These are phyloP conservation scores for Pteronura brasiliensis DNA, from an alignment of 2,113 vertebrate species.

Conservation along the genomic window DNA sequence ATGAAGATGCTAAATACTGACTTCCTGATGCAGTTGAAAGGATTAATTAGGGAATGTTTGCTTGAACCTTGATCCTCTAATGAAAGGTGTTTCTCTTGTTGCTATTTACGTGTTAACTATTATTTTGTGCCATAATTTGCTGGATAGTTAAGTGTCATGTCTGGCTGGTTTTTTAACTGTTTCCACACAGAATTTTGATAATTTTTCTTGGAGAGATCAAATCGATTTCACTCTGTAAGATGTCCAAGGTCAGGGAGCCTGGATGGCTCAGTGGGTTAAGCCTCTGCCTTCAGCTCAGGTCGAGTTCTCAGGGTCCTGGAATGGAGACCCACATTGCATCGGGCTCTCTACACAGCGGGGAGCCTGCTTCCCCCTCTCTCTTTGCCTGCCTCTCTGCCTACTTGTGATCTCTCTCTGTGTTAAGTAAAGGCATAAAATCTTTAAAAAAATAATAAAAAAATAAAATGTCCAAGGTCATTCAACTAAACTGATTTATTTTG, in stretches of 20 bases:
- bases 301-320: too few species aligned
- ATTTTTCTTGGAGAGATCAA: neutral
- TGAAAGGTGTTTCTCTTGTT: conserved; percentile 46
- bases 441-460: too few species aligned
- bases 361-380: too few species aligned
- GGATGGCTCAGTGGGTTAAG: too few species aligned
- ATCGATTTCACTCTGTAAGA: neutral
- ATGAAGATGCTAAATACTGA: conserved; percentile 58
- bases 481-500: neutral
- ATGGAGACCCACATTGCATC: too few species aligned
- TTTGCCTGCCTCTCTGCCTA: too few species aligned
- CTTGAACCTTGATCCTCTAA: conserved; percentile 42
- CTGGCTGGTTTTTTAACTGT: conserved; percentile 9
- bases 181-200: neutral
- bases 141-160: neutral
- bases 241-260: neutral
- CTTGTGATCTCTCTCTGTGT: too few species aligned
- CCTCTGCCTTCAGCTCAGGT: too few species aligned
- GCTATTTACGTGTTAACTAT: conserved; percentile 39
- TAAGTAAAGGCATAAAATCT: too few species aligned
- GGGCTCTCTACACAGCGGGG: too few species aligned
- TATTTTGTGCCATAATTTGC: conserved; percentile 37
- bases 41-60: conserved; percentile 51
- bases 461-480: neutral
- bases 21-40: conserved; percentile 38